These are phyloP conservation scores for Thripadectes ignobilis DNA, from an alignment of 2,797 vertebrate species.

Conservation along the genomic window DNA sequence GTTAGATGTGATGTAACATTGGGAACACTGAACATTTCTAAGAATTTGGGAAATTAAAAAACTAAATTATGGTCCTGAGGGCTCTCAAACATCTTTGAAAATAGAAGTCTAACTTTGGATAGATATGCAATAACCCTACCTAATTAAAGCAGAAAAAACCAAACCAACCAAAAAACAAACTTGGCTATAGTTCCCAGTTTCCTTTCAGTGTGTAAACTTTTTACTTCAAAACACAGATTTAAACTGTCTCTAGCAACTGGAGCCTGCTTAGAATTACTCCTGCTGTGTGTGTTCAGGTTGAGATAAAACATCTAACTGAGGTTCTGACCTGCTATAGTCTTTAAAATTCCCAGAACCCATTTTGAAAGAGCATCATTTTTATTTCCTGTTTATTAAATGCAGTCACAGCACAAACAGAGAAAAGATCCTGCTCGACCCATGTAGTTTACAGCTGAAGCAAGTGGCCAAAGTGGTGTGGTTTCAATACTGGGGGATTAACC, in stretches of 20 bases:
- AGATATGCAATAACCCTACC: not conserved
- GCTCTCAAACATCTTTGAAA: not conserved
- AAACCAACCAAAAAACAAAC: no score
- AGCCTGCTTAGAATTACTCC: conserved; percentile 6
- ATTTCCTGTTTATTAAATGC: conserved; percentile 16
- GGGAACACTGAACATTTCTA: not conserved
- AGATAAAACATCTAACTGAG: conserved; percentile 18
- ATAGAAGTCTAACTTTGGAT: not conserved
- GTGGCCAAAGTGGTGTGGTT: not conserved
- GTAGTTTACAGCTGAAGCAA: not conserved
- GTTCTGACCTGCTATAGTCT: not conserved
- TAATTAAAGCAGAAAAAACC: not conserved
- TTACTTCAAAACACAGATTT: conserved; percentile 9
- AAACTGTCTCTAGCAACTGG: not conserved
- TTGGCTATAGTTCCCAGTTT: not conserved
- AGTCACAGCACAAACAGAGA: not conserved
- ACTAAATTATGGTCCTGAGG: not conserved
- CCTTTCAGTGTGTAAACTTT: not conserved
- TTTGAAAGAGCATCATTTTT: not conserved
- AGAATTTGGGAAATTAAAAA: not conserved
- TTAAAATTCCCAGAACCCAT: conserved; percentile 13
- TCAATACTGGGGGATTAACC: not conserved
- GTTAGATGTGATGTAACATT: not conserved
- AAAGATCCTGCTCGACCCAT: not conserved
- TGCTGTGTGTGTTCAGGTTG: conserved; percentile 25